A percentile compares a stretch with the other conserved stretches of the same genome.
These are phyloP conservation scores for Flexamia atlantica DNA, from an alignment of 2,888 invertebrate species.

Conservation along the genomic window DNA sequence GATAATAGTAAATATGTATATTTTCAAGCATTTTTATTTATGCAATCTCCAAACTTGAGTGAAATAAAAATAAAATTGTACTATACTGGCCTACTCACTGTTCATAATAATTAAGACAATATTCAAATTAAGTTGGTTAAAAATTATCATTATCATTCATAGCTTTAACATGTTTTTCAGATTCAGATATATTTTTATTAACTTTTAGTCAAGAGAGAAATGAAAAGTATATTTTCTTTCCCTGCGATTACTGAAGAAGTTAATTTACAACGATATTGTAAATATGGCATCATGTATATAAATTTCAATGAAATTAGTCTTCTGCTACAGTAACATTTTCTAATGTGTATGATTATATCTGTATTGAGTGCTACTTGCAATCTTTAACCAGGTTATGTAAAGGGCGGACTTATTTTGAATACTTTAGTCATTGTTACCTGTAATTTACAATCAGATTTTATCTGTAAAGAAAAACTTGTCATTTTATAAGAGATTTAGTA, in stretches of 20 bases:
- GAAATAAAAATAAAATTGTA: not conserved
- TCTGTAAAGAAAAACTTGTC: conserved; percentile 23
- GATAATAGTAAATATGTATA: too few relatives aligned
- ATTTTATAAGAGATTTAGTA: conserved; percentile 32
- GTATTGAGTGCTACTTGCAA: not conserved
- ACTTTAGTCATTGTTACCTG: conserved; percentile 32
- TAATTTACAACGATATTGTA: conserved; percentile 24
- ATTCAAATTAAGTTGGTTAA: not conserved
- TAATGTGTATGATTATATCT: not conserved
- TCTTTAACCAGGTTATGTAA: not conserved
- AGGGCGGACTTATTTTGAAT: conserved; percentile 20
- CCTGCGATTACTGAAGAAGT: conserved; percentile 9
- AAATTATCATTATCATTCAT: not conserved
- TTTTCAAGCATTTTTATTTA: too few relatives aligned
- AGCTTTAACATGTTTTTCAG: conserved; percentile 38
- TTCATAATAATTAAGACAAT: conserved; percentile 32
- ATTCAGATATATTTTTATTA: conserved; percentile 32
- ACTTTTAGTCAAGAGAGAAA: conserved; percentile 28
- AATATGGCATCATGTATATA: not conserved
- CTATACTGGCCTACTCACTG: conserved; percentile 17
- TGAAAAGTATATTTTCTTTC: conserved; percentile 39
- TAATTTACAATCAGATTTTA: conserved; percentile 33
- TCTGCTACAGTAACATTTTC: not conserved
- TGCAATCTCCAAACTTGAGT: too few relatives aligned
- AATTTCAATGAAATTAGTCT: not conserved